Base-by-base conservation (phyloP, 2,797 vertebrate species). In the Oreochromis mossambicus region DNA sequence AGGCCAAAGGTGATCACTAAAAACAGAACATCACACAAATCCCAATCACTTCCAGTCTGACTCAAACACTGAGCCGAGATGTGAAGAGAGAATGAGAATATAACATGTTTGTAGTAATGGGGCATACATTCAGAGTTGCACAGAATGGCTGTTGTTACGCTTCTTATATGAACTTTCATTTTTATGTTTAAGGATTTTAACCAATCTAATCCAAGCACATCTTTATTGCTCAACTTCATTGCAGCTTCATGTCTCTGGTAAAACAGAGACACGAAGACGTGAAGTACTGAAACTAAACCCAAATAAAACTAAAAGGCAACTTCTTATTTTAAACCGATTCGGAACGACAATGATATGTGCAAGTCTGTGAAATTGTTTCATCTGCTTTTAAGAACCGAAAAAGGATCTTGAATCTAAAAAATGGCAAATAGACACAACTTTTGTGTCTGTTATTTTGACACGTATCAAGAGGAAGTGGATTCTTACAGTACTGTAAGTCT, bases 1-100 rank as follows among this genome's bases (percentile, higher is more conserved):
- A 86, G 92, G 93, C 93, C 92, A 94, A 80, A 92, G 92, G 89
- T 92, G 90, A 92, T 88, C 83, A 91, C 87, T 91, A 92, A 93
- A 94, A 94, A 89, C 91, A 88, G 91, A 91, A 91, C 90, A 90
- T 91, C 66, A 79, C 87, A 87, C 75, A 81, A 88, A 92, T 87
- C 81, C 34, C 68, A 84, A 85, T 91, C 91, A 90, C 85, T 90
- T 92, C 80, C 52, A 51, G 80, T 92, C 78, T 80, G 78, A 78
- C 80, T 92, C 88, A 84, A 81, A 89, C 55, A 54, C 46, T 6
- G 80, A 90, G 77, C 21, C 24, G 77, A 43, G 63, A 75, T 79
- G 86, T 52, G 34, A 54, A 87, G 78, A 83, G 17, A 8, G 46
- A 88, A 68, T 55, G 63, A 58, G 66, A 10, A 51, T 83, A 83